Evolutionary conservation across 2,888 invertebrate species (phyloP).

Genomic region (Eudemis profundana): DNA sequence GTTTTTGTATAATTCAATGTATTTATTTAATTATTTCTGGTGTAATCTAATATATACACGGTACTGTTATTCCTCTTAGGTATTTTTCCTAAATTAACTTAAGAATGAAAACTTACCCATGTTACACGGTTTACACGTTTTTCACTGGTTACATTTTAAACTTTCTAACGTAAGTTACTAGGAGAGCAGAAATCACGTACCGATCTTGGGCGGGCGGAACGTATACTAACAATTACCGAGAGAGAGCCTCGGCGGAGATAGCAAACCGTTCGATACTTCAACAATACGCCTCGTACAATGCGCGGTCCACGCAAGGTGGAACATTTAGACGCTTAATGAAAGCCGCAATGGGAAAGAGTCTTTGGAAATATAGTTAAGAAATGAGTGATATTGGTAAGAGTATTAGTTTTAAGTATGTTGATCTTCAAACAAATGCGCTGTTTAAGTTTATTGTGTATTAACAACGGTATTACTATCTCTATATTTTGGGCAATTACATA

Average conservation of each 20-base stretch:
- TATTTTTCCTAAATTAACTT: not conserved
- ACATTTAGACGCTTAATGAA: not conserved
- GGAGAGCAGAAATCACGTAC: slow-evolving; percentile 60
- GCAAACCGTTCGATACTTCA: not conserved
- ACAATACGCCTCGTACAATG: not conserved
- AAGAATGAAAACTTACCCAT: slow-evolving; percentile 32
- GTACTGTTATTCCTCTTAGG: too few relatives aligned
- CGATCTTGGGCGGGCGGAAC: slow-evolving; percentile 56
- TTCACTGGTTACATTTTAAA: slow-evolving; percentile 26
- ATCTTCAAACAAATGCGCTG: slow-evolving; percentile 24
- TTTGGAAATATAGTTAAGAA: not conserved
- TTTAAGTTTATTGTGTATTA: slow-evolving; percentile 18
- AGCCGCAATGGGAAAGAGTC: not conserved
- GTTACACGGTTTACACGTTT: slow-evolving; percentile 15
- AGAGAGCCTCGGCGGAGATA: slow-evolving; percentile 16
- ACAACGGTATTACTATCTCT: slow-evolving; percentile 1
- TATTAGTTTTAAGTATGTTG: slow-evolving; percentile 18
- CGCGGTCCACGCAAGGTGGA: not conserved
- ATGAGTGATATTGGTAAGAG: slow-evolving; percentile 5
- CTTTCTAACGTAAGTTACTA: slow-evolving; percentile 51
- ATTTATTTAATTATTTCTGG: too few relatives aligned
- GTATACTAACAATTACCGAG: slow-evolving; percentile 53
- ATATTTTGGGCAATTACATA: too few relatives aligned
- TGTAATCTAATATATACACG: too few relatives aligned
- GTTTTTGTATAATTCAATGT: too few relatives aligned